These are phyloP conservation scores for Tholera decimalis DNA, from an alignment of 2,888 invertebrate genomes.

Conservation along the genomic window DNA sequence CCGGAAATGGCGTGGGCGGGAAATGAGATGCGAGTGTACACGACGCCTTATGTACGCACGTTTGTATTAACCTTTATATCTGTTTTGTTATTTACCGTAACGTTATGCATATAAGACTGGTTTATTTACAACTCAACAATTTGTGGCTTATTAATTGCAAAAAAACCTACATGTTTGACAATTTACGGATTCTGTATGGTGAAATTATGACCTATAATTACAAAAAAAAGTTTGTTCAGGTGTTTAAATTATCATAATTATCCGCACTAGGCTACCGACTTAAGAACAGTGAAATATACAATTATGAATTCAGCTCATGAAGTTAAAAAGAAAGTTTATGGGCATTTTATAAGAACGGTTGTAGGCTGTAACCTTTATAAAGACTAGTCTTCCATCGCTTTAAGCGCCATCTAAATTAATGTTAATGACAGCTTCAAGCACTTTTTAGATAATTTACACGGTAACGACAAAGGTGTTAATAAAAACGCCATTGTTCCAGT, in stretches of 20 bases:
- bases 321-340: constrained; percentile 39
- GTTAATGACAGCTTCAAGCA: constrained; percentile 12
- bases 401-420: constrained; percentile 27
- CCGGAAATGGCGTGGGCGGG: constrained; percentile 76
- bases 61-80: constrained; percentile 60
- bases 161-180: background rate
- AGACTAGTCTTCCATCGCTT: constrained; percentile 26
- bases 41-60: constrained; percentile 68
- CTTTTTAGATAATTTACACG: constrained; percentile 13
- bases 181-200: background rate
- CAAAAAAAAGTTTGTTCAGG: background rate
- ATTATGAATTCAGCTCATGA: constrained; percentile 44
- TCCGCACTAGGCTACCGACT: constrained; percentile 6
- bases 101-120: constrained; percentile 3
- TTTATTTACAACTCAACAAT: background rate
- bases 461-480: constrained; percentile 38
- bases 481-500: constrained; percentile 26
- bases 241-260: constrained; percentile 29
- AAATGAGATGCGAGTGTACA: constrained; percentile 76
- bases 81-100: constrained; percentile 39
- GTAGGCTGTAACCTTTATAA: constrained; percentile 43
- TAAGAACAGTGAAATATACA: constrained; percentile 14
- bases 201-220: background rate
- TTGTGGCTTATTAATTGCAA: background rate
- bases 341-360: constrained; percentile 24